Evolutionary conservation across 2,888 invertebrate genomes (phyloP), one percentile per base, ranked within the genome.

Genomic region (Coremacera marginata): DNA sequence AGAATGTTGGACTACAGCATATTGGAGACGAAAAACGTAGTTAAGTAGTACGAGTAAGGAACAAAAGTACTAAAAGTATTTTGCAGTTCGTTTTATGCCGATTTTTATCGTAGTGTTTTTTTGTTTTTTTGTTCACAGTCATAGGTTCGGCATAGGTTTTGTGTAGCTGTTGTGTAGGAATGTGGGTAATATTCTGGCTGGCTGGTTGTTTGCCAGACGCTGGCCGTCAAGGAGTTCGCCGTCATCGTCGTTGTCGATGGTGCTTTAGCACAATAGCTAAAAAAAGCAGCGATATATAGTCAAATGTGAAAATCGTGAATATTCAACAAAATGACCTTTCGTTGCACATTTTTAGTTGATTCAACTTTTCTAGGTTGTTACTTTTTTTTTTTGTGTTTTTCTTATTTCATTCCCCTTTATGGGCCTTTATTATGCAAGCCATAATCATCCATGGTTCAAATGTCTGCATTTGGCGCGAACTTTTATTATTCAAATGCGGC

Each of bases 11-110:
- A 9, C 57, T 25, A 14, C 5, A 31, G 16, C 11, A 31, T 27
- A 11, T 25, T n/a, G 31, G 63, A 49, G 31, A 34, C 16, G 52
- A 52, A 55, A 16, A 52, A 44, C 55, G 57, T 31, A 31, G 63
- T 51, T 57, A 71, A 34, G 22, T 49, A 68, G 68, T 51, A 51
- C 27, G 51, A 68, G 68, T 51, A 51, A 51, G 51, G 55, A 27
- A 52, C 55, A 74, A 74, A 74, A 74, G 67, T 74, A 74, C 65
- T 65, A 74, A 65, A 74, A 65, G 55, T 74, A 74, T 34, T 68
- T 68, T 49, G 51, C 68, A 51, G 68, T 68, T 67, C 44, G 67
- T 67, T 67, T 67, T 68, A 68, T 68, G 27, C 49, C 68, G 51
- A 51, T 51, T 68, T 68, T 68, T 68, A 68, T 68, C 68, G 68